Percentiles rank a stretch among this genome's conserved stretches.
Conservation (phyloP, 1,140 invertebrate species). For the Papilio helenus region DNA sequence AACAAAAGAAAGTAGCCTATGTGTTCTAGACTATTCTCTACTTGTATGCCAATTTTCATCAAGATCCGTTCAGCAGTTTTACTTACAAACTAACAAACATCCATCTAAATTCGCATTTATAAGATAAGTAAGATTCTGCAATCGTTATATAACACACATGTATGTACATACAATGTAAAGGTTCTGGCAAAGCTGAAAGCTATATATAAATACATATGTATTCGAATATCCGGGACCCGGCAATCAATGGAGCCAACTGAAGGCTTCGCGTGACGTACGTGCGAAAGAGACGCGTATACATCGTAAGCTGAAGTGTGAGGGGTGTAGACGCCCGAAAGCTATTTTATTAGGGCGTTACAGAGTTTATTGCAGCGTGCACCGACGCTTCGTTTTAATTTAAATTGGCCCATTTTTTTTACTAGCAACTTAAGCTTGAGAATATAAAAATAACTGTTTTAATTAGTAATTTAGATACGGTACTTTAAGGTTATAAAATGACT, state of each 20-base stretch:
- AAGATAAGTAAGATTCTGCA: background rate
- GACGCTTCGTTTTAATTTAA: conserved; percentile 35
- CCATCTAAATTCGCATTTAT: too few species aligned
- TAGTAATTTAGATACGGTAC: background rate
- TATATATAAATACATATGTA: background rate
- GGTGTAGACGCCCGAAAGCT: conserved; percentile 10
- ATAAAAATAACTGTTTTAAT: background rate
- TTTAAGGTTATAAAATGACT: background rate
- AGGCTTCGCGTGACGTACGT: conserved; percentile 33
- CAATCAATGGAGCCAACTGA: conserved; percentile 38
- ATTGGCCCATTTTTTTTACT: conserved; percentile 25
- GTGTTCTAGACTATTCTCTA: too few species aligned
- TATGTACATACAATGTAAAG: conserved; percentile 18
- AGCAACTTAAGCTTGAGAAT: background rate
- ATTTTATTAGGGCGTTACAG: conserved; percentile 36
- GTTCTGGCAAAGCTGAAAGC: conserved; percentile 8
- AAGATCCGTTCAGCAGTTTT: too few species aligned
- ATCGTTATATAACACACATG: background rate
- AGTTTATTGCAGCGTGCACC: conserved; percentile 37
- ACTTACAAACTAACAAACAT: too few species aligned
- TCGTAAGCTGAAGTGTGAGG: background rate
- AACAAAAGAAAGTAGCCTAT: too few species aligned
- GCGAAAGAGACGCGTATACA: conserved; percentile 26
- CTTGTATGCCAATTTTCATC: too few species aligned
- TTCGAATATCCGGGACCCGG: conserved; percentile 28